Evolutionary conservation across 1,140 invertebrate genomes (phyloP).

Genomic region (Heliothis subflexa): DNA sequence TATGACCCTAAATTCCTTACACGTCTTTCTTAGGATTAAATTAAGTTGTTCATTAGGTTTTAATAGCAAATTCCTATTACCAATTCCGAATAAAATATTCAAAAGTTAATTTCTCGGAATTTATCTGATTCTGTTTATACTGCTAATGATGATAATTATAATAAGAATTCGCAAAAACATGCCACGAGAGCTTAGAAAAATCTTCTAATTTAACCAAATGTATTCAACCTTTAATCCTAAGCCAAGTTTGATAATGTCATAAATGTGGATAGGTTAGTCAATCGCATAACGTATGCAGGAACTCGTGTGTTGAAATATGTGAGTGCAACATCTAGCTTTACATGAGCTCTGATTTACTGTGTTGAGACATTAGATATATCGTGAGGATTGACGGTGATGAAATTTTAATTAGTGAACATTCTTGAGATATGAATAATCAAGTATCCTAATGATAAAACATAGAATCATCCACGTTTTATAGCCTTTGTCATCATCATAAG

Average conservation of each 20-base stretch:
- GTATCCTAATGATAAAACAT: no score
- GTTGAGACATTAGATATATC: background rate
- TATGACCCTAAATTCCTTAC: background rate
- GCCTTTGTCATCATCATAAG: no score
- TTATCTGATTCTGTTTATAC: background rate
- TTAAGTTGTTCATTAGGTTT: background rate
- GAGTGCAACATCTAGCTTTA: conserved; percentile 6
- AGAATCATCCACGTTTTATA: no score
- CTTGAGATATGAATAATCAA: no score
- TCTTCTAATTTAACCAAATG: conserved; percentile 5
- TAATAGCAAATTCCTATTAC: background rate
- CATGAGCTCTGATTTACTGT: background rate
- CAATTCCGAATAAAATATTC: background rate
- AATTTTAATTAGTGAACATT: no score
- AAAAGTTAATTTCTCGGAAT: background rate
- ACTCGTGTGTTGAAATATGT: background rate
- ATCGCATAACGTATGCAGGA: conserved; percentile 4
- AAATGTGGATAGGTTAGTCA: background rate
- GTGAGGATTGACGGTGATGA: no score
- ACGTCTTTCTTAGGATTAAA: background rate
- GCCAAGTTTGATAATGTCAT: background rate
- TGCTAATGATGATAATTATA: background rate
- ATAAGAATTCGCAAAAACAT: conserved; percentile 2
- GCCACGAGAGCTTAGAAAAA: background rate
- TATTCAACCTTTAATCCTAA: conserved; percentile 21